Evolutionary conservation across 2,888 invertebrate genomes (phyloP).

Genomic region (Drosophila pseudotalamancana): DNA sequence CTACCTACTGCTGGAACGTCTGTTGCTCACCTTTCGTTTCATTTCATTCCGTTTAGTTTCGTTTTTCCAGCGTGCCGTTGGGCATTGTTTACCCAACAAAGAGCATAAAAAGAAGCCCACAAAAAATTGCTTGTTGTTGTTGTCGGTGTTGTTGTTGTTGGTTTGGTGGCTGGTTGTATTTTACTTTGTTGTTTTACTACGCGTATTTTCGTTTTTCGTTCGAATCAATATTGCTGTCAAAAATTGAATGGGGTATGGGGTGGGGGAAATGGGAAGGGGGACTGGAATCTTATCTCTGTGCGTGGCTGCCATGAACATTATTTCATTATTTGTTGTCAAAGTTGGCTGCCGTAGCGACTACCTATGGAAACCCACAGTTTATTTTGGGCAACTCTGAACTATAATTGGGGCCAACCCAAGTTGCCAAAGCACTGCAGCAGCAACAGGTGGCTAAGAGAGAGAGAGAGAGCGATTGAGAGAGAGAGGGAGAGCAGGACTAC

Average conservation of each 20-base stretch:
- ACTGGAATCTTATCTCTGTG: constrained; percentile 70
- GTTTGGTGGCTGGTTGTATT: constrained; percentile 21
- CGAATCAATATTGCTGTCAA: constrained; percentile 79
- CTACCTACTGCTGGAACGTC: constrained; percentile 37
- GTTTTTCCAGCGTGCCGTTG: constrained; percentile 43
- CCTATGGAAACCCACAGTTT: constrained; percentile 19
- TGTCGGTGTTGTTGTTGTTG: constrained; percentile 22
- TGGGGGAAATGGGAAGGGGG: constrained; percentile 11
- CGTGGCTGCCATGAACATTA: constrained; percentile 67
- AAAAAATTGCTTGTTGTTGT: constrained; percentile 46
- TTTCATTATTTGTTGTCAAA: constrained; percentile 80
- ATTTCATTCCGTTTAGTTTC: constrained; percentile 38
- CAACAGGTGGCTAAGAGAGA: constrained; percentile 28
- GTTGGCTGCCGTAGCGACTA: constrained; percentile 65
- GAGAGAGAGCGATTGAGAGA: neutral
- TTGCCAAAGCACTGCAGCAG: constrained; percentile 19
- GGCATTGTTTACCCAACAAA: constrained; percentile 74
- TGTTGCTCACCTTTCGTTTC: constrained; percentile 60
- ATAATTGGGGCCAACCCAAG: constrained; percentile 36
- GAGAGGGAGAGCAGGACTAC: constrained; percentile 13
- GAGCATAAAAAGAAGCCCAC: constrained; percentile 18
- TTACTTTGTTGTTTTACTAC: constrained; percentile 28
- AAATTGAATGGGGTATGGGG: constrained; percentile 21
- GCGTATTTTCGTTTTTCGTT: constrained; percentile 47
- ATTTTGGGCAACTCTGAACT: constrained; percentile 1